Conservation (phyloP, 2,113 vertebrate species). For the Clarias macrocephalus region DNA sequence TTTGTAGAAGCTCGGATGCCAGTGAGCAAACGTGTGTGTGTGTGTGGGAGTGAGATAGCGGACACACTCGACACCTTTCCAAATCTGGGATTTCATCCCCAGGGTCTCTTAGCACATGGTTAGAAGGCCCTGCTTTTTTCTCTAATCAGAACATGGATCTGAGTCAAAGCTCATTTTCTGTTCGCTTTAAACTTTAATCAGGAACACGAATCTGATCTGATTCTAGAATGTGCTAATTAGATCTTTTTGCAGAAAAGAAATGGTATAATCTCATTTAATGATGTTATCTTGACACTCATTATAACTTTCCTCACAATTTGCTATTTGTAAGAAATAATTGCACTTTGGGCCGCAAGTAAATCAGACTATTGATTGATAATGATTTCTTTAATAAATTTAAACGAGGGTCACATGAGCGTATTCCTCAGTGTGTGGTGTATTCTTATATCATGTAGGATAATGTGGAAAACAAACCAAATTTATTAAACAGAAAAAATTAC, state of each 20-base stretch:
- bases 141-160: slow-evolving; percentile 17
- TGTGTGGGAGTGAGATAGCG: slow-evolving; percentile 17
- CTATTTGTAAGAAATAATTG: background rate
- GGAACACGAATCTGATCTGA: background rate
- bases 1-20: background rate
- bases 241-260: background rate
- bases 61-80: slow-evolving; percentile 11
- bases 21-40: background rate
- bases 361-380: background rate
- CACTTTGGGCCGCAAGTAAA: background rate
- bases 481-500: background rate
- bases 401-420: background rate
- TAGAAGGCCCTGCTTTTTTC: background rate
- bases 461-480: background rate
- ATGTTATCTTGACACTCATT: background rate
- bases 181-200: slow-evolving; percentile 5
- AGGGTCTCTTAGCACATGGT: background rate
- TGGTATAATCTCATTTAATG: background rate
- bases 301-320: background rate
- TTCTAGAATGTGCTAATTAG: background rate
- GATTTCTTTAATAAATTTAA: background rate
- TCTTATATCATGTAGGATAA: too few relatives aligned
- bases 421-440: background rate
- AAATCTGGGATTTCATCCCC: slow-evolving; percentile 24
- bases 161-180: slow-evolving; percentile 16